phyloP scores from a whole-genome alignment of 1,140 invertebrate species.

The Aphelinus atriplicis region DNA sequence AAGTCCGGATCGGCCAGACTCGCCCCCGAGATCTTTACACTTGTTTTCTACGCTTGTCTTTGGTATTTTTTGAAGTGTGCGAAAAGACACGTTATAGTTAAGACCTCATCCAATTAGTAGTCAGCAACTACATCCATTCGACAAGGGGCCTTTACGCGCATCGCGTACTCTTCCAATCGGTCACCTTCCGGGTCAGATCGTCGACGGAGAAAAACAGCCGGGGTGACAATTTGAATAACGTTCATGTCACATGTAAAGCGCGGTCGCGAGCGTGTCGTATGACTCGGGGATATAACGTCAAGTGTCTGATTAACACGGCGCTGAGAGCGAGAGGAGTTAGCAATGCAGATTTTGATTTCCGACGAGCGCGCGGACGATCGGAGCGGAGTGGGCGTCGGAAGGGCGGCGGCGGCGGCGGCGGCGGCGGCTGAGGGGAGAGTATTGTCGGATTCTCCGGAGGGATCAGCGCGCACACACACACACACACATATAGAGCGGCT shows the following conservation, averaged over 20 bases:
- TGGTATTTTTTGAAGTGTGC: no score
- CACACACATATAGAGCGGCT: conserved; percentile 11
- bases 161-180: no score
- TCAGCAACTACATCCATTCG: no score
- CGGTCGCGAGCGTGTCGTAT: neutral
- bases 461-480: conserved; percentile 18
- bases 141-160: no score
- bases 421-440: neutral
- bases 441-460: conserved; percentile 18
- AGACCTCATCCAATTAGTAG: no score
- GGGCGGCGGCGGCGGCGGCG: neutral
- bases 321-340: conserved; percentile 16
- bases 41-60: no score
- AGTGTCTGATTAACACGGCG: conserved; percentile 2
- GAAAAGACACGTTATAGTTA: no score
- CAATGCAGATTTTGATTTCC: conserved; percentile 32
- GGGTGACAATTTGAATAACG: neutral
- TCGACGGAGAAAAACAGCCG: no score
- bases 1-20: no score
- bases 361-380: neutral
- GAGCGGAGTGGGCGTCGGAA: neutral
- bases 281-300: neutral
- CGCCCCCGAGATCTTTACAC: no score
- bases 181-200: no score
- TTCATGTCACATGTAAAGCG: neutral